Conservation (phyloP, 2,113 vertebrate species). For the Varanus salvator region DNA sequence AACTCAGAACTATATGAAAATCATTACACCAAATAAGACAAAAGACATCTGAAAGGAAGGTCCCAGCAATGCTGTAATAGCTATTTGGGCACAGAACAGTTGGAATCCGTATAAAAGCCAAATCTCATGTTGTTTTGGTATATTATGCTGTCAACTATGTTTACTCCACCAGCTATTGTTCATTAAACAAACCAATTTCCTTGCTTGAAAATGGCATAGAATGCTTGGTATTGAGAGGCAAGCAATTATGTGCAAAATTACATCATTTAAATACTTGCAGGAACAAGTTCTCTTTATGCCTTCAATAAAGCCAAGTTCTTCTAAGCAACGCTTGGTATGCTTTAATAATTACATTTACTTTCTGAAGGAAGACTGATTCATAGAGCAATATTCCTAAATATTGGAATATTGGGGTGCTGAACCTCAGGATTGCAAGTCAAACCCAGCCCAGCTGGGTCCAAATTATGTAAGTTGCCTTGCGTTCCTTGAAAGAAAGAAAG, state of each 20-base stretch:
- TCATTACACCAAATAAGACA: not conserved
- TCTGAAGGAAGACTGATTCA: not conserved
- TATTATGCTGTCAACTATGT: not conserved
- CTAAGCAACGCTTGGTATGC: not conserved
- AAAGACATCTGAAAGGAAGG: not conserved
- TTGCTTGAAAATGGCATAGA: not conserved
- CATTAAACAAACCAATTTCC: not conserved
- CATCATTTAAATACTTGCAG: not conserved
- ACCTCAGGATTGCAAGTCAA: no score
- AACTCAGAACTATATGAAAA: not conserved
- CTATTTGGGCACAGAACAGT: not conserved
- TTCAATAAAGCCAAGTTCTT: not conserved
- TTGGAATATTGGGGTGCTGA: no score
- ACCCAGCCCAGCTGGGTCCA: no score
- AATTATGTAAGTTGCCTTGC: no score
- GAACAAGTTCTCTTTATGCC: not conserved
- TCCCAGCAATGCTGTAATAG: not conserved
- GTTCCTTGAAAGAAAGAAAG: no score
- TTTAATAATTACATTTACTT: conserved; percentile 12
- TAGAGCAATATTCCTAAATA: not conserved
- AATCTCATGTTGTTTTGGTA: not conserved
- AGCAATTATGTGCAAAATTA: not conserved
- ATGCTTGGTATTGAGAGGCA: not conserved
- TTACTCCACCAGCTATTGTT: conserved; percentile 8
- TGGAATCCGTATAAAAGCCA: conserved; percentile 1